Evolutionary conservation across 2,797 vertebrate species (phyloP).

Genomic region (Periophthalmus magnuspinnatus): DNA sequence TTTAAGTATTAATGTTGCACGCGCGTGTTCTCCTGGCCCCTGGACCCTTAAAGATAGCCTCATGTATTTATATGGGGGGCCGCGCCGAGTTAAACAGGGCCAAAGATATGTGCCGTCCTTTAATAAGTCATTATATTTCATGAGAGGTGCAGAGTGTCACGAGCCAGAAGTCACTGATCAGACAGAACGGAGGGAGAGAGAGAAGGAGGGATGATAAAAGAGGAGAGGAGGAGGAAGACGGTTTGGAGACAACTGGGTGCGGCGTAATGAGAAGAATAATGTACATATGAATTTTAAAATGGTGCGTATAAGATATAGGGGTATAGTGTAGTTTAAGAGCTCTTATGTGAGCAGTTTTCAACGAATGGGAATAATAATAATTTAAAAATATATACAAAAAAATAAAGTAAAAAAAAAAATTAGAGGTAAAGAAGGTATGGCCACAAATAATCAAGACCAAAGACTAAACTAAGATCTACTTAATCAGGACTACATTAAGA

Average conservation of each 20-base stretch:
- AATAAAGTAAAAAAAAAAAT: too few relatives aligned
- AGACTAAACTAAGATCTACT: too few relatives aligned
- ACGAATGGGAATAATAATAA: not conserved
- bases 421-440: too few relatives aligned
- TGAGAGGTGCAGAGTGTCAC: constrained; percentile 67
- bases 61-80: constrained; percentile 68
- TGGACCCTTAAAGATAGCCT: constrained; percentile 66
- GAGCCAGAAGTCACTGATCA: constrained; percentile 75
- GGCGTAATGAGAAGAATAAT: constrained; percentile 11
- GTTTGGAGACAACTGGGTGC: not conserved
- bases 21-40: constrained; percentile 55
- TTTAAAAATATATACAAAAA: too few relatives aligned
- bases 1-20: constrained; percentile 81
- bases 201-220: constrained; percentile 23
- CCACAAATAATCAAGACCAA: too few relatives aligned
- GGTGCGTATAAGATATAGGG: too few relatives aligned
- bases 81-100: constrained; percentile 72
- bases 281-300: not conserved
- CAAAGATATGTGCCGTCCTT: constrained; percentile 73
- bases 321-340: too few relatives aligned
- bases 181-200: constrained; percentile 38
- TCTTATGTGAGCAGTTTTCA: not conserved
- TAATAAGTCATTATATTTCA: constrained; percentile 83
- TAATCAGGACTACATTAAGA: too few relatives aligned
- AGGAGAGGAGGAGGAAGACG: constrained; percentile 4